A percentile compares a stretch with the other conserved stretches of the same genome.
phyloP scores from a whole-genome alignment of 2,113 vertebrate species.

The Clarias magur region DNA sequence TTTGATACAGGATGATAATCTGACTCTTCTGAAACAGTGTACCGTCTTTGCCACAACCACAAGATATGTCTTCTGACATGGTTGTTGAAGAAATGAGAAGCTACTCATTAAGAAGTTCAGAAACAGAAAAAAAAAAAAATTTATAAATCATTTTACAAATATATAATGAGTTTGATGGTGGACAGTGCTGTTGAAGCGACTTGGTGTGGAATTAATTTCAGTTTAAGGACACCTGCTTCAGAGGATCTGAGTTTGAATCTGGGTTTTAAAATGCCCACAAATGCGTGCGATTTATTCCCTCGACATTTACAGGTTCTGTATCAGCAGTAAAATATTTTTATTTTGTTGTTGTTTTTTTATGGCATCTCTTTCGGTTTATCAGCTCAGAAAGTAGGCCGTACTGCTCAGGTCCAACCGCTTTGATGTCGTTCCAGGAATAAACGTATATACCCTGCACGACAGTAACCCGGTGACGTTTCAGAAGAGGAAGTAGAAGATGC shows the following conservation, averaged over 20 bases:
- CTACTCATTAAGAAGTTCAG: background rate
- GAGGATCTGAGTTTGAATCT: background rate
- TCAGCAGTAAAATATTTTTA: background rate
- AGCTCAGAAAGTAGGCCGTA: background rate
- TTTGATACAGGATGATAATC: no score
- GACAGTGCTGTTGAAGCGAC: background rate
- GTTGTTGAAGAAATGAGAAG: no score
- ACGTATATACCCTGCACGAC: no score
- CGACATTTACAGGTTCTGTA: background rate
- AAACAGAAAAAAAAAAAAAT: no score
- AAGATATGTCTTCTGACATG: no score
- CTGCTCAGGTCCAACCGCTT: background rate
- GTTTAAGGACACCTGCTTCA: background rate
- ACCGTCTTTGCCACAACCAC: no score
- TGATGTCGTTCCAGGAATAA: background rate
- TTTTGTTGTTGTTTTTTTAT: background rate
- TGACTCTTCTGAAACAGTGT: no score
- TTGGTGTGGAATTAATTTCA: background rate
- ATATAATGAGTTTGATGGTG: background rate
- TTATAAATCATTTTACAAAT: background rate
- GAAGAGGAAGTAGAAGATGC: slow-evolving; percentile 9
- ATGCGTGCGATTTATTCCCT: background rate
- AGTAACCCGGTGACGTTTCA: slow-evolving; percentile 14
- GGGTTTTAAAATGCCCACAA: background rate
- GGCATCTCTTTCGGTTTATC: no score